Conservation (phyloP, 2,797 vertebrate species). For the Melanotaenia pygmaea region DNA sequence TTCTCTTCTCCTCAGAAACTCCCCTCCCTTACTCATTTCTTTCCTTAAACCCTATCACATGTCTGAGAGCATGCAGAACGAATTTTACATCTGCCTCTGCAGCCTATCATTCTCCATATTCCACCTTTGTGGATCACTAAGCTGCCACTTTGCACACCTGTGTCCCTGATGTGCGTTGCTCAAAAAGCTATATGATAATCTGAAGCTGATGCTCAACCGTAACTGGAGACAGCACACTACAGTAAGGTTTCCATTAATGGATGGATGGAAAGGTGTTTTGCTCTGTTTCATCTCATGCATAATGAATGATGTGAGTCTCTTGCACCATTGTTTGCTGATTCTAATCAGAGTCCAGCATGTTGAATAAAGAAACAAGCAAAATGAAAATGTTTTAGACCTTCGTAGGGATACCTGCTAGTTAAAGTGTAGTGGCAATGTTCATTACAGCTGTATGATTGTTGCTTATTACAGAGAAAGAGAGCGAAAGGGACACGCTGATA, state of each 20-base stretch:
- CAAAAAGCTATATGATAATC: conserved; percentile 18
- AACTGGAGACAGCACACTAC: conserved; percentile 25
- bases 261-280: conserved; percentile 45
- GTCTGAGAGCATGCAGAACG: conserved; percentile 57
- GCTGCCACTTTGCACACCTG: conserved; percentile 23
- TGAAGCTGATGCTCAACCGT: conserved; percentile 12
- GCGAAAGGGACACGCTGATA: neutral
- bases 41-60: conserved; percentile 62
- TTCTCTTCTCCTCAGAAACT: conserved; percentile 33
- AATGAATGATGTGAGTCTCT: conserved; percentile 64
- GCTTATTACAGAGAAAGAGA: conserved; percentile 7
- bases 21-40: conserved; percentile 40
- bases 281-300: conserved; percentile 69
- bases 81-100: conserved; percentile 50
- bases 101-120: conserved; percentile 20
- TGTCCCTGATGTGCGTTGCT: conserved; percentile 4
- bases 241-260: conserved; percentile 40
- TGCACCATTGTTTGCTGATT: conserved; percentile 70
- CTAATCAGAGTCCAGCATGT: conserved; percentile 62
- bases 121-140: conserved; percentile 16
- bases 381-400: conserved; percentile 58
- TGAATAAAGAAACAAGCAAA: conserved; percentile 70
- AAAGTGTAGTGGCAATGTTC: conserved; percentile 24
- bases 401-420: conserved; percentile 68
- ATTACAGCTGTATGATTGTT: conserved; percentile 27